Evolutionary conservation across 2,113 vertebrate species (phyloP).

Genomic region (Tragelaphus buxtoni): DNA sequence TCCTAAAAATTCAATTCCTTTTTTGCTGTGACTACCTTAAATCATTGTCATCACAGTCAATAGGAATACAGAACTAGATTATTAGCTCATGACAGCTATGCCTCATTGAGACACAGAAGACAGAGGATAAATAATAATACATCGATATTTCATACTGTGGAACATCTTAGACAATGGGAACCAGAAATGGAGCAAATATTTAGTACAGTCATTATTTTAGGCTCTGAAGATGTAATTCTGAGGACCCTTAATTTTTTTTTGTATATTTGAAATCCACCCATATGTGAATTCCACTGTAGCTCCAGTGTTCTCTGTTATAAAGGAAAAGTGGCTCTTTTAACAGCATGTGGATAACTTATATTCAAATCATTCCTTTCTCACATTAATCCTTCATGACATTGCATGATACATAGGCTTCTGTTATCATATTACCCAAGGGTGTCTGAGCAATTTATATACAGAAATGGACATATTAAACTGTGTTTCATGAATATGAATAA

Average conservation of each 20-base stretch:
- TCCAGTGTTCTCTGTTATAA: constrained; percentile 5
- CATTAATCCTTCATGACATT: constrained; percentile 67
- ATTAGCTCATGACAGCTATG: background rate
- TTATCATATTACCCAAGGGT: constrained; percentile 45
- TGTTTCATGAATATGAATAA: constrained; percentile 10
- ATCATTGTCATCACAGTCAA: background rate
- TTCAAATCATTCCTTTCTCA: constrained; percentile 71
- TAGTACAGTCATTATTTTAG: background rate
- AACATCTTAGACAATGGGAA: background rate
- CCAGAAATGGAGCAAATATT: background rate
- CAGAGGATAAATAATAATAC: background rate
- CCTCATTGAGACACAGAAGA: background rate
- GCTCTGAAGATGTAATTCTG: background rate
- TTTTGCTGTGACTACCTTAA: background rate
- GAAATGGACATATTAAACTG: constrained; percentile 12
- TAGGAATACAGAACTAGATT: background rate
- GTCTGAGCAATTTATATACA: background rate
- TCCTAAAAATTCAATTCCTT: background rate
- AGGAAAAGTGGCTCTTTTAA: constrained; percentile 66
- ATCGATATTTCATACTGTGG: background rate
- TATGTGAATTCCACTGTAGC: background rate
- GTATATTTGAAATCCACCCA: background rate
- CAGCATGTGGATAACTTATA: constrained; percentile 57
- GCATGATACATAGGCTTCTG: constrained; percentile 64
- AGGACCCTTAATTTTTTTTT: background rate